Evolutionary conservation across 2,113 vertebrate genomes (phyloP).

Genomic region (Collichthys lucidus): DNA sequence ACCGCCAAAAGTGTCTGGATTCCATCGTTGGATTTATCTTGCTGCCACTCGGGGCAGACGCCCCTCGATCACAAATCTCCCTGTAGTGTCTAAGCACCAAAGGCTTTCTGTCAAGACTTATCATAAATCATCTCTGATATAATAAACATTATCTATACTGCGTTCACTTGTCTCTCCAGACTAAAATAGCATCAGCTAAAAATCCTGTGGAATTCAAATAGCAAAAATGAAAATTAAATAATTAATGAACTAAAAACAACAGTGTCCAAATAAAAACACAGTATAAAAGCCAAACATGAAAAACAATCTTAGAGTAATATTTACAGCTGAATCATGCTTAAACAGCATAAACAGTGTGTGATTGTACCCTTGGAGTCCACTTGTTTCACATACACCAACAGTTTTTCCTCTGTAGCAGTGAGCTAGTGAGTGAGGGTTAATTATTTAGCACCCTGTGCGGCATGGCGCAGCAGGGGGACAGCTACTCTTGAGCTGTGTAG

Average conservation of each 20-base stretch:
- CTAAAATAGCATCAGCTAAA: background rate
- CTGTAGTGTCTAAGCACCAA: too few species aligned
- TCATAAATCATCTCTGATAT: too few species aligned
- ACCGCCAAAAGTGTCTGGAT: too few species aligned
- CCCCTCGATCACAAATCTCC: too few species aligned
- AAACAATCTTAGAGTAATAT: background rate
- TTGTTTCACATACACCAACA: slow-evolving; percentile 25
- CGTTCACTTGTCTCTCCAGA: too few species aligned
- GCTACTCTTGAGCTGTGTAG: slow-evolving; percentile 10
- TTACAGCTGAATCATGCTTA: background rate
- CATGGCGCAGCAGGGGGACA: slow-evolving; percentile 15
- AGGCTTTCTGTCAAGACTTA: too few species aligned
- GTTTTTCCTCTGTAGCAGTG: slow-evolving; percentile 31
- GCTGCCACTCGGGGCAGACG: too few species aligned
- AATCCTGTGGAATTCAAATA: too few species aligned
- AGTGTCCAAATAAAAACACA: background rate
- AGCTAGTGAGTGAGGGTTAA: slow-evolving; percentile 45
- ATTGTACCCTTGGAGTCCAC: slow-evolving; percentile 22
- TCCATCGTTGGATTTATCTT: too few species aligned
- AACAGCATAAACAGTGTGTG: slow-evolving; percentile 11
- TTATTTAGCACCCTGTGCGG: slow-evolving; percentile 55
- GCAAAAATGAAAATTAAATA: background rate
- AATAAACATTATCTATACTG: too few species aligned
- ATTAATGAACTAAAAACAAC: background rate
- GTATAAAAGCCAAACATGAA: background rate